Base-by-base conservation (phyloP, 2,797 vertebrate genomes). In the Todus mexicanus region DNA sequence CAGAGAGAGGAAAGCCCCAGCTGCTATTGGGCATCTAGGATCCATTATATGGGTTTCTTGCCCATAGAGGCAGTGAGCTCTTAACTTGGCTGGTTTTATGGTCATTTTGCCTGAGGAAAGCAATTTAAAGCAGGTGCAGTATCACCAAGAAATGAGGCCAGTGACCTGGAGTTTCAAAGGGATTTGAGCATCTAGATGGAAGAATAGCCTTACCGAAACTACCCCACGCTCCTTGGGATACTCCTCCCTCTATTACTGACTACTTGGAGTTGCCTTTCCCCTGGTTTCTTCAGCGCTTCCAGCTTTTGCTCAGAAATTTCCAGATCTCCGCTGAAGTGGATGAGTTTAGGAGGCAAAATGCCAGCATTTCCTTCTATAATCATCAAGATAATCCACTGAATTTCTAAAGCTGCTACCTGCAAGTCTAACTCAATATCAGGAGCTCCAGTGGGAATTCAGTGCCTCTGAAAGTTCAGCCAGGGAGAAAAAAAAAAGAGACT, bases 141-240 rank as follows among this genome's bases (percentile, higher is more conserved):
- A 72, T 35, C 72, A 48, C 27, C n/a, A 85, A 90, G 71, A 90
- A 89, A 92, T 77, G 64, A 90, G 66, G 50, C 57, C 86, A 87
- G 35, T 75, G 80, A 65, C 72, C 35, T 77, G 47, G n/a, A 69
- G 53, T 68, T 89, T 78, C 72, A 75, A 48, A 72, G 42, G 74
- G 27, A 79, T 69, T 75, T 93, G 53, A 69, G 69, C 50, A 83
- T 42, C 61, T 65, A 59, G 23, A 18, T 69, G 47, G 31, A 87
- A 87, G 75, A 13, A 66, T 26, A 84, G 17, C 25, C 60, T 80
- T 71, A n/a, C n/a, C 87, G 69, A 87, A 90, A 48, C 47, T n/a
- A 35, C 10, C 7, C 23, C 43, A 43, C 8, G 3, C 7, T 84
- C 57, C 53, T 75, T 0, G 0, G n/a, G 27, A 47, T 57, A 50